phyloP scores from a whole-genome alignment of 2,888 invertebrate species.

The Drosophila barbarae region DNA sequence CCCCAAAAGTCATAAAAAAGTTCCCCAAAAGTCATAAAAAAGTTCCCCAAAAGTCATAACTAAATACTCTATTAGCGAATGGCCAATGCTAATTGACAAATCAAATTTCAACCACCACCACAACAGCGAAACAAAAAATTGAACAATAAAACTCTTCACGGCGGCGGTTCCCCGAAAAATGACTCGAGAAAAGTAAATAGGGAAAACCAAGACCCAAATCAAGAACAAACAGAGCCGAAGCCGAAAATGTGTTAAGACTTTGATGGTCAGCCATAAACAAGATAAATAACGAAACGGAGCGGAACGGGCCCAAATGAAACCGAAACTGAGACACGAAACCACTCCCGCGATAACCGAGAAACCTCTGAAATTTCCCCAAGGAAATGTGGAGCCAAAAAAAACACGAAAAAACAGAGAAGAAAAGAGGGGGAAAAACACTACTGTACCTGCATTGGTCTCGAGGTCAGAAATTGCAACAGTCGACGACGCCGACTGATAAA shows the following conservation, averaged over 20 bases:
- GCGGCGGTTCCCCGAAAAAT: conserved; percentile 11
- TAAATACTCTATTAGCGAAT: conserved; percentile 71
- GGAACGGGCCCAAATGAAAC: conserved; percentile 1
- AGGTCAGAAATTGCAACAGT: conserved; percentile 34
- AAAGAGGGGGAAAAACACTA: background rate
- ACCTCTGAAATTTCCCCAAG: conserved; percentile 3
- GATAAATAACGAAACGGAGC: conserved; percentile 20
- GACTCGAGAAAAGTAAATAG: background rate
- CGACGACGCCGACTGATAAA: conserved; percentile 48
- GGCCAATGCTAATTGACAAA: conserved; percentile 30
- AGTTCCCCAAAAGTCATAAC: conserved; percentile 24
- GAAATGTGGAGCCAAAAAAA: conserved; percentile 8
- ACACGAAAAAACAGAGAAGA: too few relatives aligned
- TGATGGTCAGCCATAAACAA: conserved; percentile 36
- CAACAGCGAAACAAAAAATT: background rate
- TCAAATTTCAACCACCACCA: background rate
- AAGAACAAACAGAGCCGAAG: conserved; percentile 32
- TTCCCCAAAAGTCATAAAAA: too few relatives aligned
- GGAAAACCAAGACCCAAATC: conserved; percentile 22
- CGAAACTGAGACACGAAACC: background rate
- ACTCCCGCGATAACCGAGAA: background rate
- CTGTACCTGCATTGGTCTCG: conserved; percentile 3
- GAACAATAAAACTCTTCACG: background rate
- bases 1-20: too few relatives aligned
- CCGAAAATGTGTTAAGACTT: conserved; percentile 37